Evolutionary conservation across 1,140 invertebrate genomes (phyloP).

Genomic region (Drosophila subobscura): DNA sequence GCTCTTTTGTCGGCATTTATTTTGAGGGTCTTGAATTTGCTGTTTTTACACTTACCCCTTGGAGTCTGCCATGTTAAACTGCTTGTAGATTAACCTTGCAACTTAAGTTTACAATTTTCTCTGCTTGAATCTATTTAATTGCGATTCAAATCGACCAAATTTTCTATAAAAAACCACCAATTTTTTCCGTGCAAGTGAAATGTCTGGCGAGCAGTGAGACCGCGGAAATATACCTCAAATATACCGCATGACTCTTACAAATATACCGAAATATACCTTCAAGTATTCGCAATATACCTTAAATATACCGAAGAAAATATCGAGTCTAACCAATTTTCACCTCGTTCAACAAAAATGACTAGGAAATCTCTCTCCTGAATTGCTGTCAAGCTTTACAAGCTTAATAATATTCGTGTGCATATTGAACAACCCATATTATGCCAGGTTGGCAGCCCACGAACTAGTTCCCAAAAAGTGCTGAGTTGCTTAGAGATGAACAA

Average conservation of each 20-base stretch:
- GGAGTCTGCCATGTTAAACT: slow-evolving; percentile 66
- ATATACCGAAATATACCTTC: no score
- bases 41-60: slow-evolving; percentile 66
- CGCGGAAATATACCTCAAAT: background rate
- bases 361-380: no score
- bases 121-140: slow-evolving; percentile 27
- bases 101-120: slow-evolving; percentile 65
- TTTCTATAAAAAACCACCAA: slow-evolving; percentile 59
- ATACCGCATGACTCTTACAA: no score
- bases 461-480: slow-evolving; percentile 50
- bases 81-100: slow-evolving; percentile 58
- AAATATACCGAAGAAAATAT: no score
- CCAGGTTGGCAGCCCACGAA: background rate
- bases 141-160: slow-evolving; percentile 42
- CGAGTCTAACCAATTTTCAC: no score
- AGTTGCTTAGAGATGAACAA: slow-evolving; percentile 51
- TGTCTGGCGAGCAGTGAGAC: slow-evolving; percentile 13
- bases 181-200: slow-evolving; percentile 50
- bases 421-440: no score
- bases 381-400: no score
- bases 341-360: no score
- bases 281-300: no score
- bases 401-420: no score
- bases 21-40: slow-evolving; percentile 6
- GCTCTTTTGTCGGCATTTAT: slow-evolving; percentile 52